These are phyloP conservation scores for Heteronetta atricapilla DNA, from an alignment of 2,113 vertebrate genomes.

Conservation along the genomic window DNA sequence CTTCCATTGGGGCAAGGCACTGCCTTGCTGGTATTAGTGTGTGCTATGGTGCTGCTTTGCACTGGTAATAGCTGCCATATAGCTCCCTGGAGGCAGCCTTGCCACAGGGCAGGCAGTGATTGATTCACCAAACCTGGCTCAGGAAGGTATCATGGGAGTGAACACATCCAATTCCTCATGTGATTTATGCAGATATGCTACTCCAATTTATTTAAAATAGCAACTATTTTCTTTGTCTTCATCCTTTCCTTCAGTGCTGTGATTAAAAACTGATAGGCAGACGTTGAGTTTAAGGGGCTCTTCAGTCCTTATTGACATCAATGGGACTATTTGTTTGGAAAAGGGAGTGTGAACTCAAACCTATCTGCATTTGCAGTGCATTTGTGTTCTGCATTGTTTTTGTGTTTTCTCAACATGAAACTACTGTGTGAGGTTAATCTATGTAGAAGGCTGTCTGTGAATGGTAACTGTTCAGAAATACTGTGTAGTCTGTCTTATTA, in stretches of 20 bases:
- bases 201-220: neutral
- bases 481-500: neutral
- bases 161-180: rapidly evolving
- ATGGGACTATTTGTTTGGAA: rapidly evolving
- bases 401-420: neutral
- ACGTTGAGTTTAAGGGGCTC: neutral
- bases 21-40: neutral
- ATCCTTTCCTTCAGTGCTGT: neutral
- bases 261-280: neutral
- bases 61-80: rapidly evolving
- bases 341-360: neutral
- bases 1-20: rapidly evolving
- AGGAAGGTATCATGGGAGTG: neutral
- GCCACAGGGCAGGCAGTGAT: rapidly evolving
- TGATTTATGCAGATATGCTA: neutral
- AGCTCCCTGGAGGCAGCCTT: rapidly evolving
- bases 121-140: neutral
- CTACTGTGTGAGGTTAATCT: neutral
- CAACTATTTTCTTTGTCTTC: neutral
- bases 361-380: neutral
- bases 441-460: neutral
- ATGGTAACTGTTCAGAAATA: neutral
- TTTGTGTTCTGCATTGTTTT: neutral
- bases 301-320: neutral
- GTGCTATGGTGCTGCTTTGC: rapidly evolving